Evolutionary conservation across 1,140 invertebrate genomes (phyloP).

Genomic region (Theocolax elegans): DNA sequence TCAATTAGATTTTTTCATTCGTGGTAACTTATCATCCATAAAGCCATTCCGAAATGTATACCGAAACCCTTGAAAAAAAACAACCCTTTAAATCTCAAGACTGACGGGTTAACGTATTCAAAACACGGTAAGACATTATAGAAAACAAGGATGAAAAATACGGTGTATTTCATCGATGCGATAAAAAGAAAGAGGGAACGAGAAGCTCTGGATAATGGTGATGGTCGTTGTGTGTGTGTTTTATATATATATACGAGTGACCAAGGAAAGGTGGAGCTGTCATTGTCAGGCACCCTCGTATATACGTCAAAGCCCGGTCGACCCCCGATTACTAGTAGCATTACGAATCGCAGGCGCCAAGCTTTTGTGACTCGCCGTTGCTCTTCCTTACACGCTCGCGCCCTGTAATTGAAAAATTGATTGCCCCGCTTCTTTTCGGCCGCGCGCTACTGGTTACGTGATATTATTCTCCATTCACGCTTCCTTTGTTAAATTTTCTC

Average conservation of each 20-base stretch:
- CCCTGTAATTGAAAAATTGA: conserved; percentile 38
- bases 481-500: too few relatives aligned
- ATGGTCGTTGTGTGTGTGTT: background rate
- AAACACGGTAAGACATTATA: too few relatives aligned
- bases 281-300: conserved; percentile 26
- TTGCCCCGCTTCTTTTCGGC: too few relatives aligned
- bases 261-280: conserved; percentile 14
- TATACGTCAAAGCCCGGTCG: conserved; percentile 9
- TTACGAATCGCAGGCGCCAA: conserved; percentile 29
- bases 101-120: too few relatives aligned
- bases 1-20: too few relatives aligned
- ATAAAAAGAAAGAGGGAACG: background rate
- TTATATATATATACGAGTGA: conserved; percentile 21
- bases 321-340: conserved; percentile 9
- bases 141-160: background rate
- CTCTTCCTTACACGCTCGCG: background rate
- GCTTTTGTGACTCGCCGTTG: background rate
- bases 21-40: too few relatives aligned
- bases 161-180: too few relatives aligned
- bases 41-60: too few relatives aligned
- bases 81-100: too few relatives aligned
- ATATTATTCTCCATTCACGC: too few relatives aligned
- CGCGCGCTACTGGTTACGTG: too few relatives aligned
- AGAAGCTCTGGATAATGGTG: background rate
- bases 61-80: too few relatives aligned